Evolutionary conservation across 2,888 invertebrate genomes (phyloP).

Genomic region (Druceiella hillmani): DNA sequence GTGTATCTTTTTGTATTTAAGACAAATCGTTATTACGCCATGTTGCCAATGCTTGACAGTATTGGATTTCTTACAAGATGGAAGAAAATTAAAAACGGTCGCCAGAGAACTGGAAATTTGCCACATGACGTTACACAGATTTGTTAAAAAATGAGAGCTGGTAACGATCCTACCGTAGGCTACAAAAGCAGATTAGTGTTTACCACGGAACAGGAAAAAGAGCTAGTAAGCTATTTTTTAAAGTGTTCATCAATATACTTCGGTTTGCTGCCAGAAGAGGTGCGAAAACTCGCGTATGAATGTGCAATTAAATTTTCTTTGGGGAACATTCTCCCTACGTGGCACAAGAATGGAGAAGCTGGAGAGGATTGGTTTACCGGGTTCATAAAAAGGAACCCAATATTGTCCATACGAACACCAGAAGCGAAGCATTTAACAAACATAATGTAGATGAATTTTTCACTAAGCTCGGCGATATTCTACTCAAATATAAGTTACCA

Average conservation of each 20-base stretch:
- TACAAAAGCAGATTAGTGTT: no score
- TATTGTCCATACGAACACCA: conserved; percentile 7
- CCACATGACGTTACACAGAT: no score
- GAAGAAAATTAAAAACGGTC: no score
- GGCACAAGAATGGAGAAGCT: conserved; percentile 5
- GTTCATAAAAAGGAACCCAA: conserved; percentile 4
- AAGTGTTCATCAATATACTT: conserved; percentile 18
- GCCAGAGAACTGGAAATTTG: no score
- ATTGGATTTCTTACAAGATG: no score
- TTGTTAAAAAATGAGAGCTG: no score
- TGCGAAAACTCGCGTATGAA: conserved; percentile 18
- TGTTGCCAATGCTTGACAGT: no score
- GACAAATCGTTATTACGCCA: no score
- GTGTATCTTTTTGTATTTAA: no score
- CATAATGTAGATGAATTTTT: conserved; percentile 15
- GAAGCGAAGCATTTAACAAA: conserved; percentile 16
- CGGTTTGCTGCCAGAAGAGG: conserved; percentile 17
- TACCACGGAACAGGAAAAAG: no score
- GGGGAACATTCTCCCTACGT: conserved; percentile 2
- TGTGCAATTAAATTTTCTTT: conserved; percentile 15
- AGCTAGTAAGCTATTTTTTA: conserved; percentile 13
- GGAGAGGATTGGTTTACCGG: conserved; percentile 6
- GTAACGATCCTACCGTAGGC: no score
- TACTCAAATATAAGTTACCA: conserved; percentile 9
- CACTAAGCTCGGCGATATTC: conserved; percentile 14